These are phyloP conservation scores for Caenorhabditis inopinata DNA, from an alignment of 1,140 invertebrate genomes.

Conservation along the genomic window DNA sequence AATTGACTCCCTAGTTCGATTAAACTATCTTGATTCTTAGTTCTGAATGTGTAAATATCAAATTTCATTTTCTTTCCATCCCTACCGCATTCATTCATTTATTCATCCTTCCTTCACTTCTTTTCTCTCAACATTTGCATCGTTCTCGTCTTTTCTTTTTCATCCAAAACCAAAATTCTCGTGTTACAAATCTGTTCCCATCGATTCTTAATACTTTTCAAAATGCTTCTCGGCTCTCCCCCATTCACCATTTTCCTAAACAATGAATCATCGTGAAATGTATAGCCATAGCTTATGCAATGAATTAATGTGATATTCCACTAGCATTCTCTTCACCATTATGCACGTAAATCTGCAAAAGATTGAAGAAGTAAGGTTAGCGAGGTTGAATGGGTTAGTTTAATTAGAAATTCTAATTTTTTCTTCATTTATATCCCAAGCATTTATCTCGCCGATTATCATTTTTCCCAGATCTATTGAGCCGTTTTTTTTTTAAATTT, in stretches of 20 bases:
- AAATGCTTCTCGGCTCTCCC: background rate
- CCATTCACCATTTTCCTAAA: background rate
- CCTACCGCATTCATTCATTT: background rate
- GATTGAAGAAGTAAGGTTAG: background rate
- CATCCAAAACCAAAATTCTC: background rate
- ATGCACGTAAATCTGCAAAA: background rate
- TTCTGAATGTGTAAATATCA: constrained; percentile 30
- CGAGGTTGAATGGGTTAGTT: too few species aligned
- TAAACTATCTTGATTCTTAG: background rate
- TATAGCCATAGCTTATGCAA: background rate
- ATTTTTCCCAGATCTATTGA: too few species aligned
- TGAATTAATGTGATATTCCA: background rate
- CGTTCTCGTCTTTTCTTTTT: background rate
- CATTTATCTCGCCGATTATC: too few species aligned
- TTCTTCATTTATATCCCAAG: too few species aligned
- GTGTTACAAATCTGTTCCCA: constrained; percentile 20
- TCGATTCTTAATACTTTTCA: background rate
- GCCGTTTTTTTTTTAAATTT: too few species aligned
- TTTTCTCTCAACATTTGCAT: background rate
- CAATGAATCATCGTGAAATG: background rate
- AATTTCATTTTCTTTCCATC: constrained; percentile 13
- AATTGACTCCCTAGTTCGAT: background rate
- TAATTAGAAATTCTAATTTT: constrained; percentile 30
- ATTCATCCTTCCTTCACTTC: background rate
- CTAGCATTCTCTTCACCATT: background rate